Base-by-base conservation (phyloP, 2,113 vertebrate genomes). In the Phodopus roborovskii region DNA sequence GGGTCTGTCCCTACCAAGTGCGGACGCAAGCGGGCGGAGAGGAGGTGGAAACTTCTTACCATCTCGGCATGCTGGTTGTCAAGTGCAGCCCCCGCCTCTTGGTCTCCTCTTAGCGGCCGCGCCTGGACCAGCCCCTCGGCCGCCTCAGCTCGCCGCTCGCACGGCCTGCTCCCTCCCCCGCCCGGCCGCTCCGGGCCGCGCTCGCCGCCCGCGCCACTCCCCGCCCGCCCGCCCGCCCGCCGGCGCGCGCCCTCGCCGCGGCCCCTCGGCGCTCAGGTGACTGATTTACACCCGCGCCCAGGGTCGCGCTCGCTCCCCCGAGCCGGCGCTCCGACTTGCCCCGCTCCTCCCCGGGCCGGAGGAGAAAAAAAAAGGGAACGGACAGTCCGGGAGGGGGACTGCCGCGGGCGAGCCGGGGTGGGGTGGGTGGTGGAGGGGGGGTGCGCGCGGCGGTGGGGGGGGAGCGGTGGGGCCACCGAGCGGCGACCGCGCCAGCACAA, bases 31-130 rank as follows among this genome's bases (percentile, higher is more conserved):
- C 98, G 98, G 98, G 97, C 81, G 97, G 98, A 98, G 98, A 96
- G 98, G 98, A 98, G 98, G 97, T 97, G 98, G 97, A 98, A 99
- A 98, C 98, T 98, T 98, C 99, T 99, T 99, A 99, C 99, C 99
- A 99, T 99, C 98, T 98, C 98, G 97, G 98, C 99, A 99, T 99
- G 98, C 98, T 98, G 98, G 98, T 98, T 98, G 98, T 98, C 98
- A 98, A 98, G 98, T 98, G 98, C 98, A 98, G 98, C 98, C 98
- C 98, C 98, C 98, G 98, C 97, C 98, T 98, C 98, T 98, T 96
- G 98, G 97, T 98, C 98, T 98, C 98, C 98, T 98, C 98, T 98
- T 97, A 97, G 98, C 98, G 98, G 98, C 97, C 97, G 98, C 97
- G 98, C 97, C 98, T 97, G 98, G 97, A 98, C 98, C 98, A 97